Evolutionary conservation across 2,888 invertebrate species (phyloP).

Genomic region (Cenopis cana): DNA sequence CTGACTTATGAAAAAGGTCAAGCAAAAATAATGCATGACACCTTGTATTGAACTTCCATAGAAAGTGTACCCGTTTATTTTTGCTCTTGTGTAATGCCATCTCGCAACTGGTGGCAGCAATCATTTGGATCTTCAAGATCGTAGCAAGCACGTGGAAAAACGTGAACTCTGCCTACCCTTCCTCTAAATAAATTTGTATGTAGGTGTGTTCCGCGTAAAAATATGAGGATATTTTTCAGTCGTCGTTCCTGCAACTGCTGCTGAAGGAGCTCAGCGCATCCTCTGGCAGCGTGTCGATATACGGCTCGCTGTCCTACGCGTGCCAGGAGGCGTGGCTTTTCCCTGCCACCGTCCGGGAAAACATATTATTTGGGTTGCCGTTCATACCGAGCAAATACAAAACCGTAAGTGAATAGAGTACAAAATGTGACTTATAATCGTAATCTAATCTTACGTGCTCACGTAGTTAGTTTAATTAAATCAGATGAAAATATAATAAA

Average conservation of each 20-base stretch:
- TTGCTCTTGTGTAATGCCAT: too few species aligned
- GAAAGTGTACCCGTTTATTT: too few species aligned
- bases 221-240: constrained; percentile 68
- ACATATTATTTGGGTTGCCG: constrained; percentile 92
- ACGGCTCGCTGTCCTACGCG: constrained; percentile 89
- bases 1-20: too few species aligned
- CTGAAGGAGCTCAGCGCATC: constrained; percentile 89
- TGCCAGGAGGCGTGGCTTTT: constrained; percentile 95
- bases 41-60: too few species aligned
- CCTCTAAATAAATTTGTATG: too few species aligned
- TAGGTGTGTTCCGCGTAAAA: constrained; percentile 3
- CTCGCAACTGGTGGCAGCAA: background rate
- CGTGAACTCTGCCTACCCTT: too few species aligned
- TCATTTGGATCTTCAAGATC: background rate
- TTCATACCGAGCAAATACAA: constrained; percentile 86
- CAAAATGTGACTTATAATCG: background rate
- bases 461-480: background rate
- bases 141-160: too few species aligned
- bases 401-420: constrained; percentile 70
- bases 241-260: constrained; percentile 88
- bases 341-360: constrained; percentile 91
- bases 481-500: too few species aligned
- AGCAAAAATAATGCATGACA: too few species aligned
- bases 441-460: background rate
- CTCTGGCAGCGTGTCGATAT: constrained; percentile 86